Evolutionary conservation across 2,113 vertebrate species (phyloP).

Genomic region (Glaucidium brasilianum): DNA sequence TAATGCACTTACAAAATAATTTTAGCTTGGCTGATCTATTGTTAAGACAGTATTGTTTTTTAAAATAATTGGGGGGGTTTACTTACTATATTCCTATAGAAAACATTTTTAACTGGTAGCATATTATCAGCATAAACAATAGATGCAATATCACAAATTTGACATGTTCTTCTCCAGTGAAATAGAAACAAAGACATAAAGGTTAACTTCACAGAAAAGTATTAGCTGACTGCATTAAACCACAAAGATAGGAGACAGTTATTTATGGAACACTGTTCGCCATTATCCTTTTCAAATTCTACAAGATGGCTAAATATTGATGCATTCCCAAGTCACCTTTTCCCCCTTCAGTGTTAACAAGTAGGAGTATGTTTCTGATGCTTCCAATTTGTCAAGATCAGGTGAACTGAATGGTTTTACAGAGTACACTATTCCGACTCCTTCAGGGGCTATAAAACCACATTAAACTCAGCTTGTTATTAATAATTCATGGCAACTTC

Average conservation of each 20-base stretch:
- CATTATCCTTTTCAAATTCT: conserved; percentile 44
- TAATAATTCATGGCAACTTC: conserved; percentile 71
- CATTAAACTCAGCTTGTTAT: conserved; percentile 50
- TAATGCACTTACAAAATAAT: not conserved
- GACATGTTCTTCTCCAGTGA: conserved; percentile 13
- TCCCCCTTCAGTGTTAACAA: conserved; percentile 37
- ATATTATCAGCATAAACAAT: conserved; percentile 5
- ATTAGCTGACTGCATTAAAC: conserved; percentile 22
- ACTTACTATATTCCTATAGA: not conserved
- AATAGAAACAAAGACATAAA: conserved; percentile 55
- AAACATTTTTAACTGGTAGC: conserved; percentile 4
- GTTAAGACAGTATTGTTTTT: not conserved
- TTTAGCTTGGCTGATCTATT: not conserved
- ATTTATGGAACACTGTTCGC: conserved; percentile 54
- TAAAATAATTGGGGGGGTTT: not conserved
- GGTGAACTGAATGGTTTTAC: conserved; percentile 54
- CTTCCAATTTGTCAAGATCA: conserved; percentile 70
- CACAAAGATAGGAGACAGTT: conserved; percentile 25
- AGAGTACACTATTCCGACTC: conserved; percentile 19
- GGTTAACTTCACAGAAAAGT: conserved; percentile 30
- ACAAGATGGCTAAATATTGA: conserved; percentile 42
- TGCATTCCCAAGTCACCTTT: conserved; percentile 49
- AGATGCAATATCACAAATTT: conserved; percentile 23
- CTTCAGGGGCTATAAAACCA: conserved; percentile 56
- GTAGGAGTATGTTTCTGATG: conserved; percentile 43